Conservation (phyloP, 2,113 vertebrate species). For the Leptobrachium leishanense region DNA sequence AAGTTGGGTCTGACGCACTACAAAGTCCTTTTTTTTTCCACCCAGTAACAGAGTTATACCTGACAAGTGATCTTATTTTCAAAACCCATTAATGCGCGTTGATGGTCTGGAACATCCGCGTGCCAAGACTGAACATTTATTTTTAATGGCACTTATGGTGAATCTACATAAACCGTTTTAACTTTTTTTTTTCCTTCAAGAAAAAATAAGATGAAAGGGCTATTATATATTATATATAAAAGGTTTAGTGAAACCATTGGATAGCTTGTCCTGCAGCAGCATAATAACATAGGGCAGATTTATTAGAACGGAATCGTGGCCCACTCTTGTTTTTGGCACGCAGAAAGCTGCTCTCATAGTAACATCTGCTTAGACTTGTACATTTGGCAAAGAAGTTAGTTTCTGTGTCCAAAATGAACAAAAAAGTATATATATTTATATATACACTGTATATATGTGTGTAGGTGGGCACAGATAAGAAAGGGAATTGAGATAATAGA, state of each 20-base stretch:
- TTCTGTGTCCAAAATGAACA: constrained; percentile 6
- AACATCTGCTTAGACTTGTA: constrained; percentile 43
- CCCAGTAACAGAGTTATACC: no score
- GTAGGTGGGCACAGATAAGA: constrained; percentile 13
- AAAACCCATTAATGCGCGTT: no score
- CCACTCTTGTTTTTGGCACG: constrained; percentile 30
- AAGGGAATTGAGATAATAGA: constrained; percentile 23
- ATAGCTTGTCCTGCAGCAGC: neutral
- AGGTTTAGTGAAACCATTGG: neutral
- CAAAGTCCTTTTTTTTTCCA: no score
- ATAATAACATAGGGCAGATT: constrained; percentile 34
- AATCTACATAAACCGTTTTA: constrained; percentile 21
- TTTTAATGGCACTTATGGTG: constrained; percentile 25
- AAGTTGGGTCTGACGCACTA: no score
- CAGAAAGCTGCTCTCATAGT: constrained; percentile 2
- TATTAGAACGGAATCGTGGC: constrained; percentile 34
- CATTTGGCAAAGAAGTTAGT: constrained; percentile 13
- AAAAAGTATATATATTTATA: neutral
- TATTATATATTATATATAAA: constrained; percentile 19
- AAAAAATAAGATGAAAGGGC: neutral
- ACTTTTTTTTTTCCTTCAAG: neutral
- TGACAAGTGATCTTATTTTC: no score
- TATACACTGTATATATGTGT: neutral
- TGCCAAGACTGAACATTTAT: neutral
- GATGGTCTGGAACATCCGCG: no score